Evolutionary conservation across 2,797 vertebrate species (phyloP).

Genomic region (Gila robusta): DNA sequence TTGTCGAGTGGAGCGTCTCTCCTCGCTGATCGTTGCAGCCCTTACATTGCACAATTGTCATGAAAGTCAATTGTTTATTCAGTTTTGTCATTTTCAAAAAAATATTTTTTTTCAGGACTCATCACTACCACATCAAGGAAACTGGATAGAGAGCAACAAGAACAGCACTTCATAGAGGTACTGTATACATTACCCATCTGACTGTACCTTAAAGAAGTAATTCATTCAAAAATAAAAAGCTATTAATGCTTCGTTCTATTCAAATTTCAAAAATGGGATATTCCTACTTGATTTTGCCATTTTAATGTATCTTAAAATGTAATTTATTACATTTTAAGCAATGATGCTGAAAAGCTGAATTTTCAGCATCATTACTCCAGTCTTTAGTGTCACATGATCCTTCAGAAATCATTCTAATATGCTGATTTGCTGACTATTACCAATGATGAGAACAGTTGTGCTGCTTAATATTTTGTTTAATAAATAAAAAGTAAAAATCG

Average conservation of each 20-base stretch:
- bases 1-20: slow-evolving; percentile 9
- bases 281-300: background rate
- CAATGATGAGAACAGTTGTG: too few species aligned
- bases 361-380: background rate
- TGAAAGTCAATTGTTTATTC: background rate
- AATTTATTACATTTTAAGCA: background rate
- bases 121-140: slow-evolving; percentile 95
- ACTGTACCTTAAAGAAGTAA: background rate
- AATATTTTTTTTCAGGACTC: slow-evolving; percentile 82
- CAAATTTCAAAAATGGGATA: background rate
- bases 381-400: background rate
- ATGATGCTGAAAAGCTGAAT: background rate
- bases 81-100: background rate
- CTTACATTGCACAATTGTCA: background rate
- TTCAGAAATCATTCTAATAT: background rate
- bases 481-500: background rate
- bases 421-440: background rate
- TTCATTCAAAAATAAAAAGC: background rate
- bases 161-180: slow-evolving; percentile 95
- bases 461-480: background rate
- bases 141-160: slow-evolving; percentile 95
- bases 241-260: background rate
- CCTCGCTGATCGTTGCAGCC: background rate
- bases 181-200: slow-evolving; percentile 36
- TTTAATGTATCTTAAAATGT: background rate